Base-by-base conservation (phyloP, 1,140 invertebrate species). In the Drosophila tani region DNA sequence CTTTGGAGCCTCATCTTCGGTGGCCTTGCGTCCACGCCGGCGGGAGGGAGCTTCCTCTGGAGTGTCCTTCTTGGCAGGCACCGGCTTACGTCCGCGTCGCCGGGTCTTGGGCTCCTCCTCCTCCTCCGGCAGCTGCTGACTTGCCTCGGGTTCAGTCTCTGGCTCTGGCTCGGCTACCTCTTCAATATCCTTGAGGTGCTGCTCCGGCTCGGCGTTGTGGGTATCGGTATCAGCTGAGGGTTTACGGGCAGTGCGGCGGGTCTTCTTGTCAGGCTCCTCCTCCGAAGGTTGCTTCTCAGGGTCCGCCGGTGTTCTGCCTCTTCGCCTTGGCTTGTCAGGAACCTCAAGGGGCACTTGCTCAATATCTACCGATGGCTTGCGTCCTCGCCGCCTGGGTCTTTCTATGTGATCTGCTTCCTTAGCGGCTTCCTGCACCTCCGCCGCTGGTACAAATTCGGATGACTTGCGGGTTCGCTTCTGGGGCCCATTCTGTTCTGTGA, bases 301-400 rank as follows among this genome's bases (percentile, higher is more conserved):
- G 1, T 47, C 73, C 3, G 55, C 41, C 41, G 73, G 55, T 15
- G 69, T 56, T 55, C 14, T 76, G 15, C 53, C 73, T 21, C 73
- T 51, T 12, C 73, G 62, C 15, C 15, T 77, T 12, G 74, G 41
- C 5, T 35, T 53, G 1, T 38, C 45, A 1, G 29, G 2, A 2
- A 24, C 12, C 8, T 74, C 63, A 11, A 38, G 29, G 1, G 11
- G 21, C 2, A 15, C 21, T 4, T 64, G 32, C 8, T 68, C 57
- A 8, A 47, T 32, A 19, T 63, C 58, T 2, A 50, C 24, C 5
- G 81, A 70, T 7, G 51, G 35, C 17, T 79, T 79, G 19, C 64
- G 70, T 15, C 27, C 67, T 1, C 69, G 53, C 35, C 66, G 63
- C n/a, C 56, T 85, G 0, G 63, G 66, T 29, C 38, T 71, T 8